Base-by-base conservation (phyloP, 2,113 vertebrate species). In the Ictalurus punctatus region DNA sequence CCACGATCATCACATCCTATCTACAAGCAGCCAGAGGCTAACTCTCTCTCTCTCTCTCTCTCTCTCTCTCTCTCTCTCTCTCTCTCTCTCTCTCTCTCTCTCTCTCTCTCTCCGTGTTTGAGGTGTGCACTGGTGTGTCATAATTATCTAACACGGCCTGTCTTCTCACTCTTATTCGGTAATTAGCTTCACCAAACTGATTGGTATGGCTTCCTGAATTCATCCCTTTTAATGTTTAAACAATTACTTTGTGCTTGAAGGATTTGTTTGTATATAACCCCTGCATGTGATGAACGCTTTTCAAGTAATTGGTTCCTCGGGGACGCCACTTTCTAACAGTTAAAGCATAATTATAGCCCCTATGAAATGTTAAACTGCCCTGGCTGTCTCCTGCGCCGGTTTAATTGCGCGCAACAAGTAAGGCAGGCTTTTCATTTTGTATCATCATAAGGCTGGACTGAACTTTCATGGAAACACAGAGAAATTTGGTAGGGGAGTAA, bases 221-320 rank as follows among this genome's bases (percentile, higher is more conserved):
- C 95, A 92, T 96, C 95, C 96, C 96, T 97, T 96, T 97, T 97
- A 97, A 98, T 98, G 97, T 97, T 98, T 96, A 96, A 98, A 97
- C 97, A 97, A 96, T 98, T 97, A 96, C 97, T 98, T 97, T 98
- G 97, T 98, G 98, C 97, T 98, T 98, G 97, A 98, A 98, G 96
- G 97, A 97, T 97, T 99, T 98, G 97, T 99, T 98, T 98, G 97
- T 98, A 95, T 98, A 97, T 99, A 98, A 61, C 97, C 96, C 80
- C 97, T 94, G 95, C 92, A 95, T 97, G 96, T 96, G 97, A 98
- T 97, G 97, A 98, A 97, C 96, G 96, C 96, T 98, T 97, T 97
- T 97, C 97, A 96, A 96, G 95, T 99, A 99, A 99, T 99, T 98
- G 97, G 98, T 95, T 99, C 98, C 98, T 98, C 92, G 94, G 98